Evolutionary conservation across 2,113 vertebrate genomes (phyloP).

Genomic region (Anhinga rufa): DNA sequence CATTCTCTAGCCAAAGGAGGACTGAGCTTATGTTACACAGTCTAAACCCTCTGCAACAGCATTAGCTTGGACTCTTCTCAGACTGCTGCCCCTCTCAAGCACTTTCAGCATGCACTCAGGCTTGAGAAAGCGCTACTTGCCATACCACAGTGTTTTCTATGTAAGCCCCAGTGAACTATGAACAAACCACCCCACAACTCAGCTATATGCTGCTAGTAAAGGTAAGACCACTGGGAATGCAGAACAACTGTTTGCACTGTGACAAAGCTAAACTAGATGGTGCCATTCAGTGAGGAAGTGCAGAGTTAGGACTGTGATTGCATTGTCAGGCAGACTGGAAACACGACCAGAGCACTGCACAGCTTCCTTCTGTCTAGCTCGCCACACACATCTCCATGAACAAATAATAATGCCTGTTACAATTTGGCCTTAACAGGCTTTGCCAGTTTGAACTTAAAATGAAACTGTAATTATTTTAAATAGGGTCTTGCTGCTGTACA

Average conservation of each 20-base stretch:
- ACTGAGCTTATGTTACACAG: neutral
- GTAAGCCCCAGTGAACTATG: neutral
- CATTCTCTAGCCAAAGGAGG: neutral
- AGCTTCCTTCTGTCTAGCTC: neutral
- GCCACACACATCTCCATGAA: neutral
- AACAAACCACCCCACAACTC: neutral
- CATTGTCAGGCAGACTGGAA: neutral
- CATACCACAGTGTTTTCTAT: neutral
- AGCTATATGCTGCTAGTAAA: neutral
- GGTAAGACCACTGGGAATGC: neutral
- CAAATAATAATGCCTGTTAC: neutral
- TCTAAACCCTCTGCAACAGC: neutral
- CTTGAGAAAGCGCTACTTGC: neutral
- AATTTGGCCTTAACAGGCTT: neutral
- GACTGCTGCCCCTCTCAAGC: neutral
- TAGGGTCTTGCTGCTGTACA: neutral
- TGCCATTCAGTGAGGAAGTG: neutral
- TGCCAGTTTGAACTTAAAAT: neutral
- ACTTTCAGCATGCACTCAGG: neutral
- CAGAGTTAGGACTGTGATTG: neutral
- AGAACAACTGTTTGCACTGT: neutral
- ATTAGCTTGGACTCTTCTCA: neutral
- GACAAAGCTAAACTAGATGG: neutral
- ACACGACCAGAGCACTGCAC: neutral
- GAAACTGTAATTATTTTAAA: neutral